Base-by-base conservation (phyloP, 2,113 vertebrate species). In the Salminus brasiliensis region DNA sequence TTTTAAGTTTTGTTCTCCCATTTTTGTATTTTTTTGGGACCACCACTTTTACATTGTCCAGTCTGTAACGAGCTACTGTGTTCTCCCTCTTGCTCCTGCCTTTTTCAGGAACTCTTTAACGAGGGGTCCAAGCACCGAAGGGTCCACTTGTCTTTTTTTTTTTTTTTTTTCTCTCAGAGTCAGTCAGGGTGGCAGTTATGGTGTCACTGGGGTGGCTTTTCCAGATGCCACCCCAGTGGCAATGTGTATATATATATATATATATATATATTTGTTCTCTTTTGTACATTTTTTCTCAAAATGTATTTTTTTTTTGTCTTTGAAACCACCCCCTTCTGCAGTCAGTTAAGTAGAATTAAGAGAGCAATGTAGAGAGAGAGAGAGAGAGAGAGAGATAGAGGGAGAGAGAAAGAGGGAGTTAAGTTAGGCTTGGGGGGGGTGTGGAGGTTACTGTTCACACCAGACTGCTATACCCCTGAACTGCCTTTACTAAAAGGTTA, bases 231-330 rank as follows among this genome's bases (percentile, higher is more conserved):
- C n/a, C n/a, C n/a, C n/a, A n/a, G n/a, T n/a, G n/a, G n/a, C n/a
- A n/a, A 86, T 85, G 88, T 89, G 84, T 83, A 92, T 92, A 86
- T 85, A 88, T 89, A 85, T 88, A 88, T 93, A 93, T 91, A 90
- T 92, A 93, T 92, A 92, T 92, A 92, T 93, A 92, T 83, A 92
- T 92, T 87, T 91, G 83, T 91, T 92, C 85, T 90, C 88, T 90
- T 92, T 90, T 93, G 86, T 91, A 92, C 90, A 91, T 80, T 84
- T 87, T 77, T 66, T 85, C 43, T 75, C 75, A 75, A 47, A 69
- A n/a, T 23, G 29, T 45, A 30, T 47, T 15, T 52, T 25, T 1
- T 23, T 25, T 13, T n/a, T n/a, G n/a, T n/a, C n/a, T n/a, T n/a
- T n/a, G n/a, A n/a, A n/a, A n/a, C n/a, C n/a, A n/a, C 27, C 8